Evolutionary conservation across 2,797 vertebrate genomes (phyloP).

Genomic region (Todus mexicanus): DNA sequence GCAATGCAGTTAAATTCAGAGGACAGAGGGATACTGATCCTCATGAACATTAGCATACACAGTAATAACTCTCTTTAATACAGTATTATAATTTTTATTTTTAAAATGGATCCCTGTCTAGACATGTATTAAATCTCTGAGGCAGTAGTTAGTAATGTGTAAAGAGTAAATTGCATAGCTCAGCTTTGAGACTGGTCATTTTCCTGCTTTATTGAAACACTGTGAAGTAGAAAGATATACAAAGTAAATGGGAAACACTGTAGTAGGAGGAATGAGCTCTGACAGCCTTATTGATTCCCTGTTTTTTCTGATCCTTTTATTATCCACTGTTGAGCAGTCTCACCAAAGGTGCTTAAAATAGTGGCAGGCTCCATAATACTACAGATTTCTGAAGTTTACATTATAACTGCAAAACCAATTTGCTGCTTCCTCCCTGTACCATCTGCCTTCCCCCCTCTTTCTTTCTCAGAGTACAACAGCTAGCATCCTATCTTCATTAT

Average conservation of each 20-base stretch:
- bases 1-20: not conserved
- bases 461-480: not conserved
- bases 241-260: not conserved
- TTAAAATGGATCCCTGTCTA: not conserved
- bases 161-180: not conserved
- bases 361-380: not conserved
- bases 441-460: not conserved
- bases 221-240: not conserved
- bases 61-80: not conserved
- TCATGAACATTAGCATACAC: not conserved
- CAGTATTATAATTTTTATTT: not conserved
- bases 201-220: not conserved
- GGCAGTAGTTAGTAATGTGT: not conserved
- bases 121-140: not conserved
- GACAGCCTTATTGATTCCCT: not conserved
- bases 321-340: not conserved
- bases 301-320: slow-evolving; percentile 1
- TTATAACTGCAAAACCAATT: not conserved
- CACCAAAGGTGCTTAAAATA: not conserved
- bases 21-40: not conserved
- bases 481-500: not conserved
- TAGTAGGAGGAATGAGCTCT: not conserved
- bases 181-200: not conserved
- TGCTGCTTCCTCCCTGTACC: not conserved
- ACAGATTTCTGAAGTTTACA: not conserved